Percentiles rank a stretch among this genome's conserved stretches.
Evolutionary conservation across 2,888 invertebrate species (phyloP).

Genomic region (Salpingus planirostris): DNA sequence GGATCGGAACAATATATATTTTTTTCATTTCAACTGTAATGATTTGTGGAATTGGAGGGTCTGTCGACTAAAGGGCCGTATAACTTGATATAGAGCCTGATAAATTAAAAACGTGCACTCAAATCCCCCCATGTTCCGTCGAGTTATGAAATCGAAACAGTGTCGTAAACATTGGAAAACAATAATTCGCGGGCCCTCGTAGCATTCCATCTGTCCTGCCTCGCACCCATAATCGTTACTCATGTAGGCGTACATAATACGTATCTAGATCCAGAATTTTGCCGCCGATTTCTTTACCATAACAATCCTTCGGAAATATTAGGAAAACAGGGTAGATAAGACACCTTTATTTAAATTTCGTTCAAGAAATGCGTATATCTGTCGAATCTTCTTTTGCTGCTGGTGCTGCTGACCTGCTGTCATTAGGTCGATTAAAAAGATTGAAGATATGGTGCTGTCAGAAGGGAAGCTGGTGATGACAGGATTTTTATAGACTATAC

Average conservation of each 20-base stretch:
- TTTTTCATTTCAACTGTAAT: conserved; percentile 37
- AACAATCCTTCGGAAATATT: too few relatives aligned
- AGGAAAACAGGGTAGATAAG: too few relatives aligned
- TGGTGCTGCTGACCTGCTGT: too few relatives aligned
- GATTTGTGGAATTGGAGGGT: conserved; percentile 39
- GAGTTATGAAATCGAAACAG: conserved; percentile 46
- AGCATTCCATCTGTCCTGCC: conserved; percentile 30
- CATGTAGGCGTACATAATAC: conserved; percentile 27
- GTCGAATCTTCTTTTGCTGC: too few relatives aligned
- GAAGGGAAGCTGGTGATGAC: too few relatives aligned
- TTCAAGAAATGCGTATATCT: too few relatives aligned
- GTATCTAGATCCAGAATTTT: conserved; percentile 21
- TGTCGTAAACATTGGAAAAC: conserved; percentile 45
- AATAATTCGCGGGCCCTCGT: conserved; percentile 38
- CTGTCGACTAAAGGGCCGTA: conserved; percentile 36
- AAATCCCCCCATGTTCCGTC: conserved; percentile 34
- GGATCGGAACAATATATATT: conserved; percentile 27
- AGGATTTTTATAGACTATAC: too few relatives aligned
- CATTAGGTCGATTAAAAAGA: too few relatives aligned
- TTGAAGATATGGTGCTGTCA: too few relatives aligned
- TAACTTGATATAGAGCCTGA: conserved; percentile 41
- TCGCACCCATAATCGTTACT: conserved; percentile 34
- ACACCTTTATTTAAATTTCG: too few relatives aligned
- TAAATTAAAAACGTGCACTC: conserved; percentile 46
- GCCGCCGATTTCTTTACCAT: too few relatives aligned